These are phyloP conservation scores for Phyllostomus discolor DNA, from an alignment of 2,113 vertebrate genomes.

Conservation along the genomic window DNA sequence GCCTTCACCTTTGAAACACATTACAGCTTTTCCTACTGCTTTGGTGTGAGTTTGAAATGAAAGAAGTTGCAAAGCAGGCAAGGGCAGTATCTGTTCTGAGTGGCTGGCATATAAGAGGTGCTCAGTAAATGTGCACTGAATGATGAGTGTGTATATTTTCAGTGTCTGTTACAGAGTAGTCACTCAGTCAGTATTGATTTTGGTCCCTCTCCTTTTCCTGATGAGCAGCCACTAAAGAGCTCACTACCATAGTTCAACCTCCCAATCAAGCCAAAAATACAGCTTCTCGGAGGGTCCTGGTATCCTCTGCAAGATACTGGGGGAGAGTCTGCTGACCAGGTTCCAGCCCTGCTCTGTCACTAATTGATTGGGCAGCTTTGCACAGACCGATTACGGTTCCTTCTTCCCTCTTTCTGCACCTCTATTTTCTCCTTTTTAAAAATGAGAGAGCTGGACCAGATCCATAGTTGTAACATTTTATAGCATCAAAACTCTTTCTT, in stretches of 20 bases:
- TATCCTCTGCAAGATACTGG: accelerated
- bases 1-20: neutral
- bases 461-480: neutral
- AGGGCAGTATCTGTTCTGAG: neutral
- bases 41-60: neutral
- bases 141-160: neutral
- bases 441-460: neutral
- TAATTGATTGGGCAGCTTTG: no score
- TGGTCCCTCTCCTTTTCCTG: neutral
- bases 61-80: accelerated
- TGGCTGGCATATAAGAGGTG: neutral
- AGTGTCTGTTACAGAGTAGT: accelerated
- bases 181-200: accelerated
- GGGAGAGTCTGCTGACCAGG: accelerated
- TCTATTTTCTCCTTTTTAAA: neutral
- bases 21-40: neutral
- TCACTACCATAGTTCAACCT: neutral
- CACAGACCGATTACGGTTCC: accelerated
- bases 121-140: neutral
- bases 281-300: neutral
- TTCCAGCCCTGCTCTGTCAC: neutral
- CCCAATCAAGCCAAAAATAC: neutral
- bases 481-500: neutral
- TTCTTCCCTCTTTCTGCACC: neutral
- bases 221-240: neutral